These are phyloP conservation scores for Phocoena phocoena DNA, from an alignment of 2,113 vertebrate species.

Conservation along the genomic window DNA sequence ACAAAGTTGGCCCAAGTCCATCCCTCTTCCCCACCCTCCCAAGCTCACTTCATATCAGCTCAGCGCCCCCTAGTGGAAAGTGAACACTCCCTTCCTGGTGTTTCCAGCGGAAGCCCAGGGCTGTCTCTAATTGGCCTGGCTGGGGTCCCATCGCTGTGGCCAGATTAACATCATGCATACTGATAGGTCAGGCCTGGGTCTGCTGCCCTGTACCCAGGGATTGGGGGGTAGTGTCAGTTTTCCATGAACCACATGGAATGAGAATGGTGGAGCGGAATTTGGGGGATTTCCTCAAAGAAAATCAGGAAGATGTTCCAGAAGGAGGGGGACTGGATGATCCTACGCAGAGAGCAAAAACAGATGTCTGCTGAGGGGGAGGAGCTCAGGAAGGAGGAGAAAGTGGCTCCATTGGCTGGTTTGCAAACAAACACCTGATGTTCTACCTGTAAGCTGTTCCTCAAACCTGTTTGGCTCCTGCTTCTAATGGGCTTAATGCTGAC, in stretches of 20 bases:
- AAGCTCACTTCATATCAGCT: not conserved
- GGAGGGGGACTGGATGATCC: not conserved
- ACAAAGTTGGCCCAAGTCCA: not conserved
- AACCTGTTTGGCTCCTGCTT: not conserved
- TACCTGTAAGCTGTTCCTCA: not conserved
- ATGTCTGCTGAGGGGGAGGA: not conserved
- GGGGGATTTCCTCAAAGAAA: constrained; percentile 46
- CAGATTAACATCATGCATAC: not conserved
- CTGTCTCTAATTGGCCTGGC: not conserved
- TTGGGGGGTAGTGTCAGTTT: not conserved
- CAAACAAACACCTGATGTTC: not conserved
- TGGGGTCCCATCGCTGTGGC: not conserved
- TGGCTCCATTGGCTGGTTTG: not conserved
- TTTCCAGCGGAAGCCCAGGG: not conserved
- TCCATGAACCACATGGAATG: not conserved
- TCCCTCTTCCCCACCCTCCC: no score
- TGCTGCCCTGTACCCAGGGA: not conserved
- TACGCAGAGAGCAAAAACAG: constrained; percentile 30
- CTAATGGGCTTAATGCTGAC: not conserved
- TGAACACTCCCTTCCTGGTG: not conserved
- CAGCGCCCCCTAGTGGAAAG: not conserved
- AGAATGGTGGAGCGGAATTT: constrained; percentile 7
- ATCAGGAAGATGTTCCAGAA: constrained; percentile 28
- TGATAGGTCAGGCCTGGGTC: not conserved
- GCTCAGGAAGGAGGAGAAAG: not conserved